Percentiles rank a stretch among this genome's conserved stretches.
phyloP scores from a whole-genome alignment of 2,797 vertebrate species.

The Synanceia verrucosa region DNA sequence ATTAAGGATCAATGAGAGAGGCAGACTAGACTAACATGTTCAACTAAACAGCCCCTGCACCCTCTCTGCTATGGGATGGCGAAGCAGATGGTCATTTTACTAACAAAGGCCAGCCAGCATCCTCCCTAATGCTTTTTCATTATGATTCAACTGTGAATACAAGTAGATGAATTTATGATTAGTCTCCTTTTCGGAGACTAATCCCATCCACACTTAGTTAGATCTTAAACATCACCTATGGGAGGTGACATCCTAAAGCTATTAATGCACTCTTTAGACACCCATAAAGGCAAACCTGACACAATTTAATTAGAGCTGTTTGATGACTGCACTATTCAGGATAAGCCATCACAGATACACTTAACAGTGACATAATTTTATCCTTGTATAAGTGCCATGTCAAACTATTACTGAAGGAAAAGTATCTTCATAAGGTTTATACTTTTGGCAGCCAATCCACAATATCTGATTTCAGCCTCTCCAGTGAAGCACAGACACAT shows the following conservation, averaged over 20 bases:
- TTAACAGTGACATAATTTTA: constrained; percentile 49
- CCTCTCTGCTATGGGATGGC: background rate
- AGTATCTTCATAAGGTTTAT: constrained; percentile 51
- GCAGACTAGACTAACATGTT: background rate
- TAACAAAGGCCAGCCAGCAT: background rate
- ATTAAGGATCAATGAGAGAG: background rate
- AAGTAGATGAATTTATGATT: background rate
- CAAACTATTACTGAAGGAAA: constrained; percentile 43
- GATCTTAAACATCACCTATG: constrained; percentile 11
- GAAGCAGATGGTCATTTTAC: background rate
- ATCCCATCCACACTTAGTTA: background rate
- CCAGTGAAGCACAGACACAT: constrained; percentile 6
- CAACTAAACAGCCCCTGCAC: background rate
- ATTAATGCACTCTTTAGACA: constrained; percentile 54
- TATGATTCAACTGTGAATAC: background rate
- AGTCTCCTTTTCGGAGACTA: constrained; percentile 2
- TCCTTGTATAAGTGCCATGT: constrained; percentile 35
- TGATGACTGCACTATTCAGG: constrained; percentile 42
- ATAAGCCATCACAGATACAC: constrained; percentile 41
- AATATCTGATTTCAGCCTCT: constrained; percentile 31
- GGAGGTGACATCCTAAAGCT: constrained; percentile 30
- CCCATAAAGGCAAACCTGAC: constrained; percentile 53
- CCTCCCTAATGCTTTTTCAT: background rate
- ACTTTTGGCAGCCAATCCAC: constrained; percentile 52
- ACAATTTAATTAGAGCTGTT: constrained; percentile 55